Evolutionary conservation across 2,797 vertebrate species (phyloP).

Genomic region (Corythornis leucogaster): DNA sequence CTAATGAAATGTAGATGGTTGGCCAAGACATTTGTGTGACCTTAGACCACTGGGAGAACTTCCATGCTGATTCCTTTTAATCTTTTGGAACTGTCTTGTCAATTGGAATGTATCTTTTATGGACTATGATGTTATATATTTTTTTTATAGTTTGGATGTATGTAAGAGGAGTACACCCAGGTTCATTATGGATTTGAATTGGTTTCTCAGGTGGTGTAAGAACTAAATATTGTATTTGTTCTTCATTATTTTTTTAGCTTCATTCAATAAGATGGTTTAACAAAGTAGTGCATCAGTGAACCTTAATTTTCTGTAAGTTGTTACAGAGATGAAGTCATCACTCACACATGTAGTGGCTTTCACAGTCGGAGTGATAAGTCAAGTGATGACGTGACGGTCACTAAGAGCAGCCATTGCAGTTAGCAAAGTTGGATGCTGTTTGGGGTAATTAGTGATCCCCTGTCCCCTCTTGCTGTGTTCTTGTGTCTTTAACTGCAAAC

Average conservation of each 20-base stretch:
- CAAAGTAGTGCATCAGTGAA: not conserved
- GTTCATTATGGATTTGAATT: not conserved
- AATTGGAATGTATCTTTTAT: not conserved
- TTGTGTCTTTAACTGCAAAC: not conserved
- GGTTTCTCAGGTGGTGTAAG: not conserved
- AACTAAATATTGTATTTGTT: not conserved
- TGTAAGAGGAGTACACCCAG: not conserved
- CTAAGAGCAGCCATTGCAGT: not conserved
- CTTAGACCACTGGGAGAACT: not conserved
- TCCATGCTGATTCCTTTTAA: not conserved
- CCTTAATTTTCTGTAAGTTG: not conserved
- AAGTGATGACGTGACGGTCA: not conserved
- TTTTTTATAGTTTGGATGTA: not conserved
- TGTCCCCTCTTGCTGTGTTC: not conserved
- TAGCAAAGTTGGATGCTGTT: not conserved
- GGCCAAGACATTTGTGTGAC: constrained; percentile 3
- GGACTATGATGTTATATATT: not conserved
- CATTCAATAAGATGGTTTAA: not conserved
- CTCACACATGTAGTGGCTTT: not conserved
- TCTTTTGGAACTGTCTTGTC: not conserved
- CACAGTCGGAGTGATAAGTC: not conserved
- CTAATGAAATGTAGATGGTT: not conserved
- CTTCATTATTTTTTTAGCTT: not conserved
- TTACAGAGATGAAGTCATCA: not conserved
- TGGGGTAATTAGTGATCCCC: not conserved